These are phyloP conservation scores for Drosophila macrospina DNA, from an alignment of 2,888 invertebrate species.

Conservation along the genomic window DNA sequence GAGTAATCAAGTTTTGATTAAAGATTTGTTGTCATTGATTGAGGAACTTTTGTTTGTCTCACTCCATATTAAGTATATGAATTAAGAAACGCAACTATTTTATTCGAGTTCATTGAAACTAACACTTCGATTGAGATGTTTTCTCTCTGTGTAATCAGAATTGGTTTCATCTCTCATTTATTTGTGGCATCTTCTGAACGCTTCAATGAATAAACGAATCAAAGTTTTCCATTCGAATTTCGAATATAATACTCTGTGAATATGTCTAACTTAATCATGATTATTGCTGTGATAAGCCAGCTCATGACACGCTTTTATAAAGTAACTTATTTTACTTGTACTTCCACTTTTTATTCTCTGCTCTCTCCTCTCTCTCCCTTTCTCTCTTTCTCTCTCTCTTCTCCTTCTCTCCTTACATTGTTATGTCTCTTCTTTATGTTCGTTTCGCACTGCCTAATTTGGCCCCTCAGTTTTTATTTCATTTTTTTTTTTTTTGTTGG, in stretches of 20 bases:
- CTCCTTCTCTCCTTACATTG: background rate
- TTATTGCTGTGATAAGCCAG: conserved; percentile 3
- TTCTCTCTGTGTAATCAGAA: too few relatives aligned
- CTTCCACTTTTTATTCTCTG: background rate
- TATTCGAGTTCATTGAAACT: too few relatives aligned
- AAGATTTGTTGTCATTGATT: too few relatives aligned
- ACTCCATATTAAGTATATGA: too few relatives aligned
- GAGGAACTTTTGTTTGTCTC: too few relatives aligned
- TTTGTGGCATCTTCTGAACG: background rate
- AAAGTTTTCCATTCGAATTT: background rate
- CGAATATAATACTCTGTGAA: background rate
- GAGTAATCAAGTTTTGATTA: too few relatives aligned
- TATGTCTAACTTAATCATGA: background rate
- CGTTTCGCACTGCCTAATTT: conserved; percentile 22
- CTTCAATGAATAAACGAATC: conserved; percentile 4
- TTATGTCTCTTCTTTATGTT: background rate
- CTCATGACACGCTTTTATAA: background rate
- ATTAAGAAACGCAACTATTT: too few relatives aligned
- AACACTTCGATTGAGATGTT: too few relatives aligned
- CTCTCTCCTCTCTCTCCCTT: too few relatives aligned
- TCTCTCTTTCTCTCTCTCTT: too few relatives aligned
- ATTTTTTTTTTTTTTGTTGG: background rate
- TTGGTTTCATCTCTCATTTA: background rate
- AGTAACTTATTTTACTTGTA: background rate
- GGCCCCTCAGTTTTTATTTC: conserved; percentile 2